These are phyloP conservation scores for Melanogrammus aeglefinus DNA, from an alignment of 2,797 vertebrate genomes.

Conservation along the genomic window DNA sequence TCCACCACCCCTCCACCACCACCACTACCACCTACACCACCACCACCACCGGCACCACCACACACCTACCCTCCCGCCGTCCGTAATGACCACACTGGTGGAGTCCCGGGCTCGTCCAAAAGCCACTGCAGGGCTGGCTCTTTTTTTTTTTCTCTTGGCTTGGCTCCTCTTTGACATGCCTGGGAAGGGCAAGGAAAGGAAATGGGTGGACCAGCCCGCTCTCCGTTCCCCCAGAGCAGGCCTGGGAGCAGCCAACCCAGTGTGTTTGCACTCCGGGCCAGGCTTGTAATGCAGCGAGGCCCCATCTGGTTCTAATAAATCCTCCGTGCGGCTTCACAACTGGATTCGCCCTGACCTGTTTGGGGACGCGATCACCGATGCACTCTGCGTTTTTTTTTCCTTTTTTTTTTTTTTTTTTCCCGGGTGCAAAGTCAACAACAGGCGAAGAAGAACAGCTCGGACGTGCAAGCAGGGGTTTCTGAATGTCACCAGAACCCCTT, in stretches of 20 bases:
- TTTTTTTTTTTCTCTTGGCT: slow-evolving; percentile 80
- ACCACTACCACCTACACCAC: slow-evolving; percentile 40
- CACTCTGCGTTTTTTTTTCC: slow-evolving; percentile 31
- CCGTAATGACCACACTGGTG: slow-evolving; percentile 76
- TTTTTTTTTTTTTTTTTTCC: neutral
- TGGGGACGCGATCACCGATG: slow-evolving; percentile 63
- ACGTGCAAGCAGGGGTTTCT: slow-evolving; percentile 27
- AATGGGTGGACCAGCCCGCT: slow-evolving; percentile 86
- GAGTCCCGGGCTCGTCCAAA: slow-evolving; percentile 72
- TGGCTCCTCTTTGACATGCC: slow-evolving; percentile 81
- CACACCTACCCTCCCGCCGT: slow-evolving; percentile 73
- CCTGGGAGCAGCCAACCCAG: slow-evolving; percentile 71
- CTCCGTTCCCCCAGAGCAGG: slow-evolving; percentile 74
- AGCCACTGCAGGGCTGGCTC: slow-evolving; percentile 80
- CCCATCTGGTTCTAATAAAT: slow-evolving; percentile 83
- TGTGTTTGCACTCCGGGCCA: slow-evolving; percentile 67
- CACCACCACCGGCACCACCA: slow-evolving; percentile 46
- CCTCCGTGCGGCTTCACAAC: slow-evolving; percentile 64
- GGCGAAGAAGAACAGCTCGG: slow-evolving; percentile 28
- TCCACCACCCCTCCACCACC: slow-evolving; percentile 29
- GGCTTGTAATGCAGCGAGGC: slow-evolving; percentile 69
- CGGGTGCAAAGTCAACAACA: neutral
- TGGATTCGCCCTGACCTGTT: slow-evolving; percentile 68
- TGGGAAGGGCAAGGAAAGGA: slow-evolving; percentile 94
- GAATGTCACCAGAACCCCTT: slow-evolving; percentile 42